Base-by-base conservation (phyloP, 2,113 vertebrate species). In the Verasper variegatus region DNA sequence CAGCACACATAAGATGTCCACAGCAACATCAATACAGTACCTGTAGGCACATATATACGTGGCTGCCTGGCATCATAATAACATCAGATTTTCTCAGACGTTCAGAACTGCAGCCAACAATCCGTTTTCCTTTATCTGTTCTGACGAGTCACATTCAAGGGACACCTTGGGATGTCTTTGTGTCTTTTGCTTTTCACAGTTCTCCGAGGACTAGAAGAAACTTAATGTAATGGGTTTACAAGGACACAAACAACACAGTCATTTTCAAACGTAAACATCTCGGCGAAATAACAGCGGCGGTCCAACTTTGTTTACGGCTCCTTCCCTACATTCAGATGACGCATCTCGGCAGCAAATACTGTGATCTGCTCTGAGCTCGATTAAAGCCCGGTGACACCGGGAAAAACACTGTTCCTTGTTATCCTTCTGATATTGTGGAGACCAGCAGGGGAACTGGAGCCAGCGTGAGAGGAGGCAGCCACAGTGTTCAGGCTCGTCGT, bases 251-350 rank as follows among this genome's bases (percentile, higher is more conserved):
- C 31, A 14, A 23, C 4, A 15, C 6, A 74, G 3, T 63, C 20
- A 9, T 51, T 51, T 51, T 51, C 47, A 20, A 51, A 6, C 17
- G 15, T 37, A 3, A 11, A 13, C 21, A 24, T 42, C 26, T 60
- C 54, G 7, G 58, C 5, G 13, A 52, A 72, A 55, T 18, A 21
- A 54, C 40, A 67, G 18, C 2, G 0, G 10, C n/a, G 26, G 60
- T 45, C 55, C 45, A 56, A 54, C n/a, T 24, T 68, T 64, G 54
- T 82, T 78, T 77, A 18, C 64, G 17, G 23, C 68, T 61, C 21
- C 14, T 27, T 67, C 35, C 2, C 55, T n/a, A 14, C 11, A 2
- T 68, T 67, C 54, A 47, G 51, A 69, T 31, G 59, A 71, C 0
- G 12, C 8, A 3, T 49, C 31, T 37, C 13, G 8, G 8, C 51